phyloP scores from a whole-genome alignment of 2,113 vertebrate genomes.

The Chauna torquata region DNA sequence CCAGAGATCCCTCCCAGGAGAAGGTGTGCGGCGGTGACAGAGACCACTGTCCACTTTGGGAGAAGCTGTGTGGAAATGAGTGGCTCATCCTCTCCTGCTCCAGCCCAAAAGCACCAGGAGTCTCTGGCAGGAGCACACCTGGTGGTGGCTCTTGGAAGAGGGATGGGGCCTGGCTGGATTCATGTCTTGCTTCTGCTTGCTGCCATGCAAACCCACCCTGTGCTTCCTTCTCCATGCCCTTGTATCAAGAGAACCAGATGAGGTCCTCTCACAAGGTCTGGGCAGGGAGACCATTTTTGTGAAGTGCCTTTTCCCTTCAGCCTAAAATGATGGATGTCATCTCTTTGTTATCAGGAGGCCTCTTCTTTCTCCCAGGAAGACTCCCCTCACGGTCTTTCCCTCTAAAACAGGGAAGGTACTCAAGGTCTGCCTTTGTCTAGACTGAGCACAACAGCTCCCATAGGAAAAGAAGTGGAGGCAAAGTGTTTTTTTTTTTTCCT shows the following conservation, averaged over 20 bases:
- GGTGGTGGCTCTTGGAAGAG: not conserved
- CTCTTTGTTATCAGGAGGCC: not conserved
- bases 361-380: not conserved
- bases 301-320: not conserved
- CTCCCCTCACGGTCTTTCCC: not conserved
- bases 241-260: not conserved
- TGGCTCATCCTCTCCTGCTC: not conserved
- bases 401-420: not conserved
- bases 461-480: not conserved
- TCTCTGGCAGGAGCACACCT: rapidly evolving
- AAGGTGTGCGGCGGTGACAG: not conserved
- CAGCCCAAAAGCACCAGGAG: rapidly evolving
- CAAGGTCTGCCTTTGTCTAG: not conserved
- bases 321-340: rapidly evolving
- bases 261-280: not conserved
- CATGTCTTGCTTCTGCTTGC: not conserved
- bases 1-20: not conserved
- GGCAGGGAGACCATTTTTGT: not conserved
- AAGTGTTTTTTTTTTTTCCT: not conserved
- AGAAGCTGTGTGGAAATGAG: not conserved
- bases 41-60: not conserved
- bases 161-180: not conserved
- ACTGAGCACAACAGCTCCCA: not conserved
- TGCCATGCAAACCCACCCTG: not conserved
- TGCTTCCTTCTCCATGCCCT: not conserved